Evolutionary conservation across 2,113 vertebrate genomes (phyloP).

Genomic region (Petromus typicus): DNA sequence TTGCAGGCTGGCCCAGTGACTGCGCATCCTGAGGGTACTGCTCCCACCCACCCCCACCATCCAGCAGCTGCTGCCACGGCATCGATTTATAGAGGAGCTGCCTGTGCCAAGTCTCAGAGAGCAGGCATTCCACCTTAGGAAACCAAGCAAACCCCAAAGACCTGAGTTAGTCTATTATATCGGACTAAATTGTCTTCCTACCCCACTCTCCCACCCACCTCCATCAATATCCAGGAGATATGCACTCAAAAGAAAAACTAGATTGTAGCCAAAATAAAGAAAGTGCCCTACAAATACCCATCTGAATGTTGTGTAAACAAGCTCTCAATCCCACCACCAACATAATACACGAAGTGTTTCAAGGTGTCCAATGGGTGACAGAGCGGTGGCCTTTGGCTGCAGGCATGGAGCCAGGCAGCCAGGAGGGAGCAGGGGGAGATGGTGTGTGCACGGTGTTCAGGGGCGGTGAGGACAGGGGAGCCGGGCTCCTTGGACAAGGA

Average conservation of each 20-base stretch:
- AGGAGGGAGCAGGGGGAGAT: not conserved
- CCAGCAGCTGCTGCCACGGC: not conserved
- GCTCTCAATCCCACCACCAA: not conserved
- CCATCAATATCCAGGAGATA: not conserved
- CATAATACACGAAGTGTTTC: not conserved
- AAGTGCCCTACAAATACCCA: not conserved
- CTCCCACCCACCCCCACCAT: too few species aligned
- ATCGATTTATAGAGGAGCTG: not conserved
- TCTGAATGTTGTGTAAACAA: not conserved
- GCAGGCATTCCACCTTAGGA: not conserved
- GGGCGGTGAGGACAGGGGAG: fast-evolving
- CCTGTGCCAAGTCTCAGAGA: not conserved
- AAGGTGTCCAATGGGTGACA: not conserved
- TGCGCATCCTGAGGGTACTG: not conserved
- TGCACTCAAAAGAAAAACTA: not conserved
- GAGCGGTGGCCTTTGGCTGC: not conserved
- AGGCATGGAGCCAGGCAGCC: not conserved
- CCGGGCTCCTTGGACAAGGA: not conserved
- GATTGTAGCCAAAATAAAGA: not conserved
- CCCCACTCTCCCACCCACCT: too few species aligned
- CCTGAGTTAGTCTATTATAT: not conserved
- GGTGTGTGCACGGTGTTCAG: not conserved
- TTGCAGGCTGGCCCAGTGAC: not conserved
- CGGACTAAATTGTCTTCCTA: not conserved
- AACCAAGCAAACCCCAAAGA: not conserved